Conservation (phyloP, 1,140 invertebrate species). For the Radopholus similis region DNA sequence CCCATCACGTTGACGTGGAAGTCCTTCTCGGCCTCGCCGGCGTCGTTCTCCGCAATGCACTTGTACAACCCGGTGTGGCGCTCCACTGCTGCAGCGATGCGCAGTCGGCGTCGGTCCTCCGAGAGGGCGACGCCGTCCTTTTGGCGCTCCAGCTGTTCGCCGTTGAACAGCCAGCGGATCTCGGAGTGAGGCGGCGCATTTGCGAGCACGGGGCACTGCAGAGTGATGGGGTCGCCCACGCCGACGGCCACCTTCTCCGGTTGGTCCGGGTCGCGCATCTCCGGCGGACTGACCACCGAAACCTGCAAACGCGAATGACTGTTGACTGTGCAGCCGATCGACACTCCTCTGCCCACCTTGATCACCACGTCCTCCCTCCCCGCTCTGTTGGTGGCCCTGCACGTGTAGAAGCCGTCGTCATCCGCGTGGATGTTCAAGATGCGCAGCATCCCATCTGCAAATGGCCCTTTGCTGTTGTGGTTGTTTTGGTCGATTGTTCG, state of each 20-base stretch:
- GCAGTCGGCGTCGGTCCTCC: constrained; percentile 37
- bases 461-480: neutral
- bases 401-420: constrained; percentile 44
- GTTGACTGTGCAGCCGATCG: neutral
- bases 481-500: neutral
- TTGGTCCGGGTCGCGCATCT: constrained; percentile 36
- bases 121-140: constrained; percentile 22
- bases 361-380: constrained; percentile 33
- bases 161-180: constrained; percentile 9
- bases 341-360: neutral
- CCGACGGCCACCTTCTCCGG: constrained; percentile 29
- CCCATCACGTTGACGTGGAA: constrained; percentile 32
- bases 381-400: constrained; percentile 45
- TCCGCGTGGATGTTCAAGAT: constrained; percentile 29
- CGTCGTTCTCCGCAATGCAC: constrained; percentile 60
- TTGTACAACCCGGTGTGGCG: constrained; percentile 56
- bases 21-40: constrained; percentile 54
- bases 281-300: constrained; percentile 51
- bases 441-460: constrained; percentile 50
- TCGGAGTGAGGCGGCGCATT: constrained; percentile 27
- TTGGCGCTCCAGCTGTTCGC: neutral
- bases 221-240: constrained; percentile 33
- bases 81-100: constrained; percentile 16
- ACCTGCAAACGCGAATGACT: constrained; percentile 61
- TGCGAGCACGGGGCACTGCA: constrained; percentile 47